A percentile compares a stretch with the other conserved stretches of the same genome.
Evolutionary conservation across 1,140 invertebrate genomes (phyloP).

Genomic region (Meloidogyne exigua): DNA sequence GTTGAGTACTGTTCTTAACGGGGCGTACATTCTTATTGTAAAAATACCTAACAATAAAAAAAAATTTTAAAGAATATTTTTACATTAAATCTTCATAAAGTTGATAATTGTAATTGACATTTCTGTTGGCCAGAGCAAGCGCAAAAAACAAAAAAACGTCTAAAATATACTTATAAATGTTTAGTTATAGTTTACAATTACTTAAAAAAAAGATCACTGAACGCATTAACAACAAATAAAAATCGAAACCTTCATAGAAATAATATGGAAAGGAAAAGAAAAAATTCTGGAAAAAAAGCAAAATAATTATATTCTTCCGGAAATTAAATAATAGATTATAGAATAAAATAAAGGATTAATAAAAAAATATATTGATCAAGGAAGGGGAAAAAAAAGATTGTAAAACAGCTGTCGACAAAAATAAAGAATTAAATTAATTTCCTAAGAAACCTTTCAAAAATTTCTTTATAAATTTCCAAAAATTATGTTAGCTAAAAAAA

Average conservation of each 20-base stretch:
- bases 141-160: constrained; percentile 9
- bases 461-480: too few species aligned
- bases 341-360: neutral
- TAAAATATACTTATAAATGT: neutral
- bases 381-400: neutral
- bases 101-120: constrained; percentile 64
- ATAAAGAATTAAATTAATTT: too few species aligned
- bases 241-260: too few species aligned
- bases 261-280: too few species aligned
- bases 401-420: neutral
- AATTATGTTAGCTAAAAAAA: too few species aligned
- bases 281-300: too few species aligned
- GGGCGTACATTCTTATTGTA: constrained; percentile 93
- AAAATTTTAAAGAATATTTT: neutral
- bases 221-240: too few species aligned
- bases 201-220: neutral
- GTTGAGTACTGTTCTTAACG: constrained; percentile 87
- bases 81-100: constrained; percentile 75
- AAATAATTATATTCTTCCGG: too few species aligned
- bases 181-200: neutral
- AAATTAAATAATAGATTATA: too few species aligned
- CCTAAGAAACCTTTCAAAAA: too few species aligned
- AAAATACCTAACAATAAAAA: constrained; percentile 70
- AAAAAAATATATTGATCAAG: neutral
- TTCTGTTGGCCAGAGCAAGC: constrained; percentile 33